Percentiles rank a stretch among this genome's conserved stretches.
Conservation (phyloP, 2,113 vertebrate genomes). For the Chinchilla lanigera region DNA sequence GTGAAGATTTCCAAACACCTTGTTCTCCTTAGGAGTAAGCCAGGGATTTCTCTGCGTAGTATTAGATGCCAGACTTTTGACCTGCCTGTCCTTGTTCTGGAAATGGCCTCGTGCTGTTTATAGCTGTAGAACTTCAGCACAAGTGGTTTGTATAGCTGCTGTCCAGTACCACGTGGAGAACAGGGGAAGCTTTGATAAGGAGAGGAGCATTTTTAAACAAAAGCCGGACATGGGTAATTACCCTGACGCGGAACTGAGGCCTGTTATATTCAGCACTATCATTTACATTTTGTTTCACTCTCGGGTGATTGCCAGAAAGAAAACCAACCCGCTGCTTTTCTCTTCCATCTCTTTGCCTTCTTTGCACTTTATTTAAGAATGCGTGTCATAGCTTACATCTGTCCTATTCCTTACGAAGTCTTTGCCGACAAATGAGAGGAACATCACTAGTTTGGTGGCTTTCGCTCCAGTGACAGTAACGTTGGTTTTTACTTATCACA, state of each 20-base stretch:
- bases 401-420: background rate
- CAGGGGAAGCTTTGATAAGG: conserved; percentile 83
- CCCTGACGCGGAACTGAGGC: conserved; percentile 74
- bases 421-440: background rate
- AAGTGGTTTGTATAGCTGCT: conserved; percentile 86
- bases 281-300: conserved; percentile 54
- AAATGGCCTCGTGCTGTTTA: conserved; percentile 82
- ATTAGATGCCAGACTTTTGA: conserved; percentile 74
- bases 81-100: conserved; percentile 77
- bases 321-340: background rate
- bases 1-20: conserved; percentile 39
- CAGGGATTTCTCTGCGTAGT: conserved; percentile 68
- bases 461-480: background rate
- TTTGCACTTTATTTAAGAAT: conserved; percentile 46
- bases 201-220: conserved; percentile 79
- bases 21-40: conserved; percentile 49
- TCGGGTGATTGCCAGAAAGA: conserved; percentile 54
- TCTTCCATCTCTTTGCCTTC: conserved; percentile 48
- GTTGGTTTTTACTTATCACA: conserved; percentile 64
- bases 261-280: conserved; percentile 53
- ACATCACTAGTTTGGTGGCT: background rate
- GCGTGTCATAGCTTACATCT: conserved; percentile 2
- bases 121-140: conserved; percentile 78
- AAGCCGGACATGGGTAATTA: conserved; percentile 82
- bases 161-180: conserved; percentile 82